A percentile compares a stretch with the other conserved stretches of the same genome.
Conservation (phyloP, 2,797 vertebrate genomes). For the Bufotes viridis region DNA sequence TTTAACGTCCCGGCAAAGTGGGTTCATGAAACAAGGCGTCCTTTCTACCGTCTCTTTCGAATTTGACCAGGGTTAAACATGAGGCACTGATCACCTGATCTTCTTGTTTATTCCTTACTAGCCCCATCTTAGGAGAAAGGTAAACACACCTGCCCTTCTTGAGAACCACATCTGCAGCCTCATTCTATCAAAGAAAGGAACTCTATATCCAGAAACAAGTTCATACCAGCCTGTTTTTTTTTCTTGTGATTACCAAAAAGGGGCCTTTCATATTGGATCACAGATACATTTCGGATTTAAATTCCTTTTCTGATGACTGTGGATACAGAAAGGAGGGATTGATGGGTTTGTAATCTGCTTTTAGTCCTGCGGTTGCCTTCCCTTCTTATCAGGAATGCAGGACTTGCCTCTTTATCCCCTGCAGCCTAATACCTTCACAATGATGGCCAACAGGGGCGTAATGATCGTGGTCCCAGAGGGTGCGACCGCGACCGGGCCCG, state of each 20-base stretch:
- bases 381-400: constrained; percentile 22
- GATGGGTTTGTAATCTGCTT: constrained; percentile 19
- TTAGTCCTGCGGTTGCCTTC: constrained; percentile 38
- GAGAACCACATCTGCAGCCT: constrained; percentile 46
- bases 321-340: constrained; percentile 5
- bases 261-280: constrained; percentile 45
- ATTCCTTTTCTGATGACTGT: constrained; percentile 32
- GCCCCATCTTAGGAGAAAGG: constrained; percentile 30
- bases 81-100: constrained; percentile 54
- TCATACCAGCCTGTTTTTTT: constrained; percentile 48
- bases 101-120: constrained; percentile 58
- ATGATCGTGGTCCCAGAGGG: no score
- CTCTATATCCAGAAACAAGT: constrained; percentile 57
- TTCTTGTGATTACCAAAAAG: constrained; percentile 45
- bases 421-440: background rate
- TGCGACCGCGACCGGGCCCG: no score
- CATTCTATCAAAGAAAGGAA: constrained; percentile 52
- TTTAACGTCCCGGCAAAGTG: constrained; percentile 31
- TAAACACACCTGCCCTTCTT: constrained; percentile 58
- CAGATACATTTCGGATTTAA: constrained; percentile 44
- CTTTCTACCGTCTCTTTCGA: constrained; percentile 41
- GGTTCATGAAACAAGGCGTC: constrained; percentile 41
- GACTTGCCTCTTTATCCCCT: constrained; percentile 7
- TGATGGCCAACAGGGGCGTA: constrained; percentile 19
- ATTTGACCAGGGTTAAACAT: constrained; percentile 37